Evolutionary conservation across 2,113 vertebrate genomes (phyloP).

Genomic region (Dinomys branickii): DNA sequence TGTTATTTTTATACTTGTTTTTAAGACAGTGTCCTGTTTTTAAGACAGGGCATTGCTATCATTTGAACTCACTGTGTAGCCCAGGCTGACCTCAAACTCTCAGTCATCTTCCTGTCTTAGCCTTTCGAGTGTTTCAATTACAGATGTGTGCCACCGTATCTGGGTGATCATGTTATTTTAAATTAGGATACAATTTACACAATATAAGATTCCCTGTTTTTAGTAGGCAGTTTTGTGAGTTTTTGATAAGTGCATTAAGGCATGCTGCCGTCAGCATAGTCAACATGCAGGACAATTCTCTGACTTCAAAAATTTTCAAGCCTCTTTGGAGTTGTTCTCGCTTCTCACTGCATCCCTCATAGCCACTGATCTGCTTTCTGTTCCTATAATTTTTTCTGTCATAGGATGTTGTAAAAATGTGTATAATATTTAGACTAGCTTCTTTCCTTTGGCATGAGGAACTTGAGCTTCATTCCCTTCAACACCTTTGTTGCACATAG

Average conservation of each 20-base stretch:
- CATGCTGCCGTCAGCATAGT: not conserved
- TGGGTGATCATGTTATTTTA: not conserved
- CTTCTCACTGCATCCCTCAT: fast-evolving
- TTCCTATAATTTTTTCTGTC: not conserved
- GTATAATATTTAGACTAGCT: not conserved
- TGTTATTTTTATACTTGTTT: not conserved
- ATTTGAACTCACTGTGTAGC: not conserved
- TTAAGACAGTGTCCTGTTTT: not conserved
- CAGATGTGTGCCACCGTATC: not conserved
- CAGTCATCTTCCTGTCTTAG: not conserved
- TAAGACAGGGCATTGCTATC: too few species aligned
- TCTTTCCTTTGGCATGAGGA: not conserved
- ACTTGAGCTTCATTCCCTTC: not conserved
- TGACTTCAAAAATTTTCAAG: not conserved
- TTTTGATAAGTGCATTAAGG: not conserved
- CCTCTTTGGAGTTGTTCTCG: not conserved
- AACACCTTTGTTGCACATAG: not conserved
- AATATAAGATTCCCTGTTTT: not conserved
- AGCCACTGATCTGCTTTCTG: not conserved
- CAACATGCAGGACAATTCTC: not conserved
- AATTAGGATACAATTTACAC: not conserved
- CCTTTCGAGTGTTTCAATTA: not conserved
- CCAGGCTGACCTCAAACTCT: not conserved
- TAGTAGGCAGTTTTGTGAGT: not conserved
- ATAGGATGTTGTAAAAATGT: not conserved